Conservation (phyloP, 2,113 vertebrate species). For the Himantopus leucocephalus region DNA sequence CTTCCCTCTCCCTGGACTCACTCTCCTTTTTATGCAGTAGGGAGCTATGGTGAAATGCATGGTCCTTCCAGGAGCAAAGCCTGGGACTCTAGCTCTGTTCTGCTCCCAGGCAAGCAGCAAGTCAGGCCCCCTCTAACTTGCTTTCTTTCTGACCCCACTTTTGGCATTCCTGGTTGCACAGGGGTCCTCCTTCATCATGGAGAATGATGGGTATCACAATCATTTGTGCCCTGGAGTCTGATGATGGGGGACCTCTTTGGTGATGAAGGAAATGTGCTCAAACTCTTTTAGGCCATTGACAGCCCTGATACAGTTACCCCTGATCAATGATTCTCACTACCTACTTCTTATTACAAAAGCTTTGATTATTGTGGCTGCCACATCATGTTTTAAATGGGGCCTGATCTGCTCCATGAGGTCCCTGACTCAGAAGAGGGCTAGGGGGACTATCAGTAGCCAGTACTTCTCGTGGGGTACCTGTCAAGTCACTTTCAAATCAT, state of each 20-base stretch:
- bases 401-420: neutral
- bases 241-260: neutral
- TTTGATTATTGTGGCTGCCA: neutral
- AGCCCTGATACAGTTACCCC: neutral
- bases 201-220: neutral
- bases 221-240: neutral
- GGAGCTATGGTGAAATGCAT: neutral
- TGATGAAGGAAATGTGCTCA: neutral
- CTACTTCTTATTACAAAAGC: neutral
- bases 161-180: neutral
- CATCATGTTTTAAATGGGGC: neutral
- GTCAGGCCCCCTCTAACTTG: neutral
- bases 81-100: neutral
- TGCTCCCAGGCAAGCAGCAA: neutral
- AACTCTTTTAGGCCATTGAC: neutral
- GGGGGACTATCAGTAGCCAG: neutral
- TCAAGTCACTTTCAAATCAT: neutral
- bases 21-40: neutral
- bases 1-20: neutral
- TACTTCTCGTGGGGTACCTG: rapidly evolving
- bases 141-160: neutral
- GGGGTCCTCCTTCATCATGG: neutral
- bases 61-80: neutral
- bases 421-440: neutral
- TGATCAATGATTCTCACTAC: neutral